Evolutionary conservation across 2,113 vertebrate species (phyloP).

Genomic region (Ailurus styani): DNA sequence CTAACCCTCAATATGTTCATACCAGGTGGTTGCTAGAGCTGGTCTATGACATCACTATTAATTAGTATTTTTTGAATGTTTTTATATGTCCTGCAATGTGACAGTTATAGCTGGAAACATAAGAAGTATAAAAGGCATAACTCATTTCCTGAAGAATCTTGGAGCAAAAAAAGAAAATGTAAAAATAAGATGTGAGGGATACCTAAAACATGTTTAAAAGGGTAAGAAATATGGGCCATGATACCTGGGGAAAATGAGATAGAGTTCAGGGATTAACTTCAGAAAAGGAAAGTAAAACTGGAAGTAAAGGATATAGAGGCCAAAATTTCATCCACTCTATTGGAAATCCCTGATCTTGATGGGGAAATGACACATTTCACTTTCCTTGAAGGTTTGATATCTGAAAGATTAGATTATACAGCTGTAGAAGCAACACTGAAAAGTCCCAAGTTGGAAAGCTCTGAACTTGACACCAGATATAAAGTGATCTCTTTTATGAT

Average conservation of each 20-base stretch:
- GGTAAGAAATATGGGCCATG: neutral
- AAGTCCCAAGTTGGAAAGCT: neutral
- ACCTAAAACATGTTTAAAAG: neutral
- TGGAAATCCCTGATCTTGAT: neutral
- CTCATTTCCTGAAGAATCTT: neutral
- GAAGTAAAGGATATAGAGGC: neutral
- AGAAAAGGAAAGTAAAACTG: conserved; percentile 41
- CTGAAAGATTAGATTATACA: neutral
- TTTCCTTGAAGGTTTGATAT: neutral
- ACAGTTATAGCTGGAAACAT: neutral
- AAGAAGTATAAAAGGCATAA: neutral
- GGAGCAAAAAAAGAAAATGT: neutral
- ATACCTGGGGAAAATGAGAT: neutral
- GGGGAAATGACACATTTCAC: neutral
- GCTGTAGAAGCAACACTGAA: neutral
- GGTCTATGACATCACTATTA: neutral
- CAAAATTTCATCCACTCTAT: neutral
- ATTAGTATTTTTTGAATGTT: neutral
- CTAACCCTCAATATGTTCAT: neutral
- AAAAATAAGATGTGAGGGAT: neutral
- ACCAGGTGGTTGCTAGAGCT: neutral
- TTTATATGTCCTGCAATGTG: neutral
- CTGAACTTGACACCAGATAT: neutral
- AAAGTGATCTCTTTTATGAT: neutral
- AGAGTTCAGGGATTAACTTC: neutral